These are phyloP conservation scores for Leptogaster cylindrica DNA, from an alignment of 2,888 invertebrate species.

Conservation along the genomic window DNA sequence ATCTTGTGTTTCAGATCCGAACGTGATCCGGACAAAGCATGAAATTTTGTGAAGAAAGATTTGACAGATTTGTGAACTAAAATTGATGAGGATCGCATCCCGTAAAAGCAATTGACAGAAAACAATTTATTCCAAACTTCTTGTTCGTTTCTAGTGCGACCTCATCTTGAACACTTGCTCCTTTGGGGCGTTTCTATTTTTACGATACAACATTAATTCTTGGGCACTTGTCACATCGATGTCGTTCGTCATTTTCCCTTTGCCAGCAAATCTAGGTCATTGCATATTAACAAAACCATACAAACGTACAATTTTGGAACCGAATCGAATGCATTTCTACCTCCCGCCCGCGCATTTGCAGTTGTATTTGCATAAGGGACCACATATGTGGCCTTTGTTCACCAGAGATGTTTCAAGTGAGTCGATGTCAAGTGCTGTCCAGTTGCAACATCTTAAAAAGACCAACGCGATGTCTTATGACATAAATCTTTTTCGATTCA, in stretches of 20 bases:
- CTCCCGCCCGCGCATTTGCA: conserved; percentile 32
- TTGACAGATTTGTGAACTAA: not conserved
- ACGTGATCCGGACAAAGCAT: not conserved
- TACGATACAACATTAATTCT: not conserved
- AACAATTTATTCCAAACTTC: not conserved
- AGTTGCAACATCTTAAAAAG: conserved; percentile 35
- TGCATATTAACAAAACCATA: conserved; percentile 14
- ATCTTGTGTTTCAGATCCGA: not conserved
- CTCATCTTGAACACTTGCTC: not conserved
- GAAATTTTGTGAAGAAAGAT: not conserved
- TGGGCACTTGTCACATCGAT: conserved; percentile 21
- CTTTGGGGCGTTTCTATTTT: not conserved
- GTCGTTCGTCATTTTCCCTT: not conserved
- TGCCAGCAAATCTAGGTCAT: conserved; percentile 27
- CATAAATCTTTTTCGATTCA: conserved; percentile 34
- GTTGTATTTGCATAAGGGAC: conserved; percentile 32
- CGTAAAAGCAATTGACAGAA: not conserved
- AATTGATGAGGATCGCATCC: not conserved
- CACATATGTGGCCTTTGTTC: conserved; percentile 28
- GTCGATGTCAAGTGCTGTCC: conserved; percentile 32
- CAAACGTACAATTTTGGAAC: conserved; percentile 4
- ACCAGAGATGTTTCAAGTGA: not conserved
- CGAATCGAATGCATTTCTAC: conserved; percentile 25
- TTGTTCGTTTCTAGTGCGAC: not conserved
- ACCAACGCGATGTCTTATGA: conserved; percentile 28